These are phyloP conservation scores for Capromys pilorides DNA, from an alignment of 2,797 vertebrate genomes.

Conservation along the genomic window DNA sequence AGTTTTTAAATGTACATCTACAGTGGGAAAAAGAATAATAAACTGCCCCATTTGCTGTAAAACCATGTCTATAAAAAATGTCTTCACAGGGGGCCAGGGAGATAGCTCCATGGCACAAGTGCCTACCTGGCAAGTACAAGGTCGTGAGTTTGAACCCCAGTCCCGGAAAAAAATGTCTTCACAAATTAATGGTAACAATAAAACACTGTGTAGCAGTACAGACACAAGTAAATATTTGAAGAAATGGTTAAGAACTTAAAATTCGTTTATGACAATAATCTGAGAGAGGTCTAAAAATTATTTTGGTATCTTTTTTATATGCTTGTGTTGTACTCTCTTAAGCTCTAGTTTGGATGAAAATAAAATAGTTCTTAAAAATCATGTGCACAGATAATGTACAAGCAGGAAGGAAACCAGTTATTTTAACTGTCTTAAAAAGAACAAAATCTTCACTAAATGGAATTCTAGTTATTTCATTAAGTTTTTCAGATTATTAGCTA, in stretches of 20 bases:
- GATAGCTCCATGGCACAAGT: too few relatives aligned
- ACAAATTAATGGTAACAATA: background rate
- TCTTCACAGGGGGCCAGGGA: too few relatives aligned
- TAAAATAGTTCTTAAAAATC: background rate
- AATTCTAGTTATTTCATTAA: constrained; percentile 42
- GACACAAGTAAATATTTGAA: constrained; percentile 26
- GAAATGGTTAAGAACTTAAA: constrained; percentile 31
- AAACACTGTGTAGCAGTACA: background rate
- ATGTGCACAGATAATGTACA: background rate
- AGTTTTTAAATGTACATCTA: background rate
- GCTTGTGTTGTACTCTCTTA: background rate
- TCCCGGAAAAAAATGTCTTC: constrained; percentile 42
- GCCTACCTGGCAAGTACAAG: too few relatives aligned
- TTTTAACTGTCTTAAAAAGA: constrained; percentile 40
- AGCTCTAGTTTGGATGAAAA: constrained; percentile 36
- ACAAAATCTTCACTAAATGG: background rate
- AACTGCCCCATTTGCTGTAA: constrained; percentile 15
- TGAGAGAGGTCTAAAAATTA: background rate
- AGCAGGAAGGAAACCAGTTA: background rate
- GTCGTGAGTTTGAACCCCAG: too few relatives aligned
- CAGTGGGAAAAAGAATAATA: background rate
- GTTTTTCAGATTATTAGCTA: constrained; percentile 26
- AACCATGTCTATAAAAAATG: background rate
- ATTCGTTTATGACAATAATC: constrained; percentile 23
- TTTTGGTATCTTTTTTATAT: constrained; percentile 22